Base-by-base conservation (phyloP, 37 sponge, comb jelly and placozoan species). In the Theonella swinhoei region DNA sequence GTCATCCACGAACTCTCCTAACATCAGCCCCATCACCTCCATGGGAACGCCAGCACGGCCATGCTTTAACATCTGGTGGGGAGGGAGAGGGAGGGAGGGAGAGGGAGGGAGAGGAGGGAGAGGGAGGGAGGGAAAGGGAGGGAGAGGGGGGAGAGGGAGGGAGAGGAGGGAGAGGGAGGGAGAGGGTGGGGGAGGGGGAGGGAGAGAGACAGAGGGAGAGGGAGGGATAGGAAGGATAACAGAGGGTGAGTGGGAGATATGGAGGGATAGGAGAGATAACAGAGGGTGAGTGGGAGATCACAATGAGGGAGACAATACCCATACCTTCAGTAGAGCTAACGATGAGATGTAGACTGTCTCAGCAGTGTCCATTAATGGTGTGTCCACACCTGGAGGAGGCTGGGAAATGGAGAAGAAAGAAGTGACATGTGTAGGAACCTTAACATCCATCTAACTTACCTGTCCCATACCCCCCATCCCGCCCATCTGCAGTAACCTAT, bases 1-100 rank as follows among this genome's bases (percentile, higher is more conserved):
- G 79, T 99, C 99, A 77, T 99, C 99, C 20, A 99, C 99, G 88
- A 99, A 99, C 58, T 99, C 99, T 40, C 99, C 99, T 76, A 99
- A 77, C 99, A 99, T 99, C 28, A 99, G 84, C 71, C 99, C 99
- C 99, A 99, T 99, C 68, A 99, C 99, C 72, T 99, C 99, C 99
- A 99, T 99, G 40, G 99, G 99, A 11, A 99, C 99, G 37, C 99
- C 99, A 81, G 99, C 99, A 79, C 99, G 91, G 35, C 99, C 94
- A 70, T 80, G 83, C 42, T 76, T 78, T 28, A 84, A 74, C 85
- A 75, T 80, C 85, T 88, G 66, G 1, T 24, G 7, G 5, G 30
- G 25, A 7, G 66, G 66, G n/a, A 65, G 8, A 34, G 22, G 71
- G 19, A 70, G 54, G 7, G 54, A 47, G n/a, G n/a, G n/a, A n/a